Base-by-base conservation (phyloP, 2,113 vertebrate species). In the Corapipo altera region DNA sequence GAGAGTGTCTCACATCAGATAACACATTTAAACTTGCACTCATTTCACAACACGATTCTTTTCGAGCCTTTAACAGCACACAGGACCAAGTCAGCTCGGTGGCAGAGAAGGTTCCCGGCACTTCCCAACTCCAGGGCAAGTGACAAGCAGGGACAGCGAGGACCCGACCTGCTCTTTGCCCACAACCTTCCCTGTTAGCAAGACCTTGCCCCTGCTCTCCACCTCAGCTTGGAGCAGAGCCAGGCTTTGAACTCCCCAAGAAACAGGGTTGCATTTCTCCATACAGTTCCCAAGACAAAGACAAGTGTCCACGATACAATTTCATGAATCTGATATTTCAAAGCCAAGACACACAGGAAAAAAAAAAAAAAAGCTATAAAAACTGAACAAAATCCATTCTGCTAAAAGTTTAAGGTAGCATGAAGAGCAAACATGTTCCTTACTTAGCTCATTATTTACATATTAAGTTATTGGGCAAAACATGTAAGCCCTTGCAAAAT, bases 11-110 rank as follows among this genome's bases (percentile, higher is more conserved):
- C 33, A 23, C 8, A 48, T 48, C 43, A 61, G 44, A 46, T 43
- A 65, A 58, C 2, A 49, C 0, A 85, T 72, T 37, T 79, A 26
- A 75, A 5, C 32, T 20, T 39, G 20, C 33, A 41, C 19, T 46
- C 5, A 20, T 4, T 4, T 11, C 3, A 66, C 2, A 23, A 5
- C 8, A n/a, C 4, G 8, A 0, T 21, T 74, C 15, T 32, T 3
- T 28, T 3, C 52, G 32, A 48, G 9, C 28, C 14, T 77, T 28
- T 33, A 37, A 24, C 3, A 33, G 26, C 48, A 80, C 9, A 20
- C 13, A 67, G 26, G 28, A 32, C 7, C 23, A 2, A 23, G 12
- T 9, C 21, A 58, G 19, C 35, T 64, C 12, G 15, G 24, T 35
- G 22, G 23, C 17, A 33, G 26, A 4, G 1, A n/a, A 16, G 12